phyloP scores from a whole-genome alignment of 2,888 invertebrate genomes.

The Hypsopygia costalis region DNA sequence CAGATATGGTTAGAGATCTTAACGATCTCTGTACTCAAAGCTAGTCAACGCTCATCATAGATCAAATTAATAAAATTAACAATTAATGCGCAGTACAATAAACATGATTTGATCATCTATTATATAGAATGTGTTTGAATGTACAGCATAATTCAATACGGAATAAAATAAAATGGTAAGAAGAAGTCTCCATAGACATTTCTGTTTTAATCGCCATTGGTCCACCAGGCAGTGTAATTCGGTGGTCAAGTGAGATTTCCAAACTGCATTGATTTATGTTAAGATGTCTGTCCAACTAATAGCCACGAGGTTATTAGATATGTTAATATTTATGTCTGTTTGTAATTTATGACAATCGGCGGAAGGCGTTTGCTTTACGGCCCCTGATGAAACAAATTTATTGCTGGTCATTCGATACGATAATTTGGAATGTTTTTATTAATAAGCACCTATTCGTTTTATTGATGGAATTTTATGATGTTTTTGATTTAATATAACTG shows the following conservation, averaged over 20 bases:
- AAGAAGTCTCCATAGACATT: no score
- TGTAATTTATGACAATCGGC: slow-evolving; percentile 24
- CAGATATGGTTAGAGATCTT: no score
- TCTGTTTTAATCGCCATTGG: slow-evolving; percentile 8
- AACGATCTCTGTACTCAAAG: no score
- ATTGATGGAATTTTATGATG: not conserved
- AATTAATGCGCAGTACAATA: no score
- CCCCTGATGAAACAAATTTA: slow-evolving; percentile 17
- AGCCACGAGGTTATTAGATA: slow-evolving; percentile 28
- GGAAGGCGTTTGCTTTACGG: slow-evolving; percentile 20
- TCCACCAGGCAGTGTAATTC: slow-evolving; percentile 41
- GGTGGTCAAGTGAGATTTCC: slow-evolving; percentile 44
- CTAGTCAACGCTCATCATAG: no score
- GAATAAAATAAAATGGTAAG: no score
- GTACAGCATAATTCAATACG: no score
- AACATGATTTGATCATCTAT: no score
- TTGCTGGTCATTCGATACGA: slow-evolving; percentile 11
- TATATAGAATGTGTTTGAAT: no score
- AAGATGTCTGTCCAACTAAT: slow-evolving; percentile 26
- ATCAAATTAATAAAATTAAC: no score
- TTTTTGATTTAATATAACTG: no score
- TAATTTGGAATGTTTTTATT: slow-evolving; percentile 5
- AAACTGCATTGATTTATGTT: slow-evolving; percentile 36
- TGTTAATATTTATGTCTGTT: slow-evolving; percentile 27
- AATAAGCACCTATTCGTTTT: not conserved